A percentile compares a stretch with the other conserved stretches of the same genome.
Evolutionary conservation across 2,113 vertebrate species (phyloP).

Genomic region (Cyprinodon variegatus): DNA sequence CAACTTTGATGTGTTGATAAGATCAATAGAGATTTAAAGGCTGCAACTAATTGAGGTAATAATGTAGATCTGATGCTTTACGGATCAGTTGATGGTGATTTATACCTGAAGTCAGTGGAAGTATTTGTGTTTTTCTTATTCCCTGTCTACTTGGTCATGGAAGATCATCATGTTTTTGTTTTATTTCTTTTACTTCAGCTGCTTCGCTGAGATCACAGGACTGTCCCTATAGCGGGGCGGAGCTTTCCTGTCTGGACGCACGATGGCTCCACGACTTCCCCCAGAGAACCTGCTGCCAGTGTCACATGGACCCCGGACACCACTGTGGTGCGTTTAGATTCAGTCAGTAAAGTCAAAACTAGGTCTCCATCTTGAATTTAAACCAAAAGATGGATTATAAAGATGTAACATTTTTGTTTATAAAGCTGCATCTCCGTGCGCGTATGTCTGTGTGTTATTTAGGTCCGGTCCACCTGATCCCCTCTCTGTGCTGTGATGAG

Average conservation of each 20-base stretch:
- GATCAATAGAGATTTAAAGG: background rate
- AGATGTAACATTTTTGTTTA: background rate
- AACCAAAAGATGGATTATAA: background rate
- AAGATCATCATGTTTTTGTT: background rate
- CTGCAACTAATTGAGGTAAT: background rate
- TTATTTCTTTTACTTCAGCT: conserved; percentile 34
- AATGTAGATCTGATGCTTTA: background rate
- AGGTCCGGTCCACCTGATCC: conserved; percentile 90
- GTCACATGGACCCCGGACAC: conserved; percentile 81
- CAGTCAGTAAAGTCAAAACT: background rate
- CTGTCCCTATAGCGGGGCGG: conserved; percentile 85
- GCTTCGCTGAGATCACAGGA: conserved; percentile 88
- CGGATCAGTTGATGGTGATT: background rate
- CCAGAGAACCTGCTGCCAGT: conserved; percentile 85
- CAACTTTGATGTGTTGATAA: background rate
- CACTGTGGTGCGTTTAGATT: conserved; percentile 82
- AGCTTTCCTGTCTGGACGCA: conserved; percentile 88
- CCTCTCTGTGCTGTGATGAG: conserved; percentile 88
- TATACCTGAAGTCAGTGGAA: background rate
- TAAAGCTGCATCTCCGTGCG: conserved; percentile 1
- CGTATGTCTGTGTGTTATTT: background rate
- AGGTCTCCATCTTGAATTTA: no score
- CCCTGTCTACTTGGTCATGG: background rate
- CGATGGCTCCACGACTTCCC: conserved; percentile 78
- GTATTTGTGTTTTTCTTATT: background rate